Evolutionary conservation across 2,113 vertebrate species (phyloP), one percentile per base, ranked within the genome.

Genomic region (Myiagra hebetior): DNA sequence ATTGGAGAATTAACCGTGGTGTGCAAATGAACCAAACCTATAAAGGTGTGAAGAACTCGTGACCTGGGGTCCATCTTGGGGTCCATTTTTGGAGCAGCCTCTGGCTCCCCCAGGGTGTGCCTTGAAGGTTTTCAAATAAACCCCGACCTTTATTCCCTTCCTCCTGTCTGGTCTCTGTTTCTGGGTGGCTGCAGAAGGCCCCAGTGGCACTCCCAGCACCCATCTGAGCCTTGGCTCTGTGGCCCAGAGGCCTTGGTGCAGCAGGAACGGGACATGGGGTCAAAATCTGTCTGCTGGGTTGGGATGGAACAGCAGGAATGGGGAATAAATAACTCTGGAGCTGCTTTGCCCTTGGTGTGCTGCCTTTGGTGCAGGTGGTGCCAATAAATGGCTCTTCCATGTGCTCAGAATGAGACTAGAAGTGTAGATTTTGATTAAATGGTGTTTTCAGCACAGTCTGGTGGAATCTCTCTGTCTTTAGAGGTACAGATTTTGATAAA

Each of bases 341-440:
- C 5, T 67, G 83, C 31, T 27, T 9, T 50, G 14, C 3, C 37
- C 33, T 21, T 2, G 2, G 2, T 11, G 10, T 0, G 28, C 7
- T 47, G 19, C 49, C 31, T 11, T 63, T 33, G 12, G 53, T 41
- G 56, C 49, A 42, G 16, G 15, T 26, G 0, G 6, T 10, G 70
- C 35, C 24, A 7, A 8, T 22, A 26, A 63, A 67, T 1, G 22
- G 11, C 30, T 50, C 19, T 87, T 11, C 17, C 23, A 3, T 1
- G 0, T 21, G 52, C 2, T 46, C 44, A 68, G 47, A 72, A 62
- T 15, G 44, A 37, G 44, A 6, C 27, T 15, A 1, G 3, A 24
- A 28, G 11, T 9, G 3, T 49, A 76, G 26, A 10, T n/a, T 74
- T 55, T 22, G 22, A 28, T 9, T 23, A 2, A 35, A 3, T 1